phyloP scores from a whole-genome alignment of 2,888 invertebrate genomes.

The Cremastinae sp. region DNA sequence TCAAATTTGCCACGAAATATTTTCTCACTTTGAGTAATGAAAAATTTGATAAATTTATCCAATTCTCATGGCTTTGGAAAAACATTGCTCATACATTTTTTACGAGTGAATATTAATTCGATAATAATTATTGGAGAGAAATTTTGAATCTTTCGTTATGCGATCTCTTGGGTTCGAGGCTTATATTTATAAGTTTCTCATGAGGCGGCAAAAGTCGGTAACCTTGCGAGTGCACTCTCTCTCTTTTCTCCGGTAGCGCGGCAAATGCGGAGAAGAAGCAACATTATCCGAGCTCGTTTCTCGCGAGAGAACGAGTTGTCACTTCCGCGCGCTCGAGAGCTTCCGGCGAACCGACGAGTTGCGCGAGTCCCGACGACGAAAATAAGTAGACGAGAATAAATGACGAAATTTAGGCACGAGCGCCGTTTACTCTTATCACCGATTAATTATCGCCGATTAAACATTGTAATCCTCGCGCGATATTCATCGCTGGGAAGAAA shows the following conservation, averaged over 20 bases:
- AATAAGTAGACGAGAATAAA: too few species aligned
- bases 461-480: too few species aligned
- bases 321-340: slow-evolving; percentile 40
- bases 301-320: slow-evolving; percentile 32
- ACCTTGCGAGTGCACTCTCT: slow-evolving; percentile 25
- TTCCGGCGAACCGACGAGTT: slow-evolving; percentile 21
- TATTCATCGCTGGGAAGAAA: too few species aligned
- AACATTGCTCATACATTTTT: too few species aligned
- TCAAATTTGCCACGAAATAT: too few species aligned
- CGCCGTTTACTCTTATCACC: background rate
- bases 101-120: background rate
- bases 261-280: slow-evolving; percentile 21
- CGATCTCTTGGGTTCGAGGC: background rate
- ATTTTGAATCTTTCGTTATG: background rate
- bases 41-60: too few species aligned
- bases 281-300: slow-evolving; percentile 25
- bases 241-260: slow-evolving; percentile 6
- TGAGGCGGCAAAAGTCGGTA: slow-evolving; percentile 31
- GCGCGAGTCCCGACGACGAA: too few species aligned
- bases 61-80: too few species aligned
- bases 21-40: too few species aligned
- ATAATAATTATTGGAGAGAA: background rate
- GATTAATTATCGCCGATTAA: too few species aligned
- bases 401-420: background rate
- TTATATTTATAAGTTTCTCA: slow-evolving; percentile 4